Evolutionary conservation across 2,113 vertebrate genomes (phyloP).

Genomic region (Hylia prasina): DNA sequence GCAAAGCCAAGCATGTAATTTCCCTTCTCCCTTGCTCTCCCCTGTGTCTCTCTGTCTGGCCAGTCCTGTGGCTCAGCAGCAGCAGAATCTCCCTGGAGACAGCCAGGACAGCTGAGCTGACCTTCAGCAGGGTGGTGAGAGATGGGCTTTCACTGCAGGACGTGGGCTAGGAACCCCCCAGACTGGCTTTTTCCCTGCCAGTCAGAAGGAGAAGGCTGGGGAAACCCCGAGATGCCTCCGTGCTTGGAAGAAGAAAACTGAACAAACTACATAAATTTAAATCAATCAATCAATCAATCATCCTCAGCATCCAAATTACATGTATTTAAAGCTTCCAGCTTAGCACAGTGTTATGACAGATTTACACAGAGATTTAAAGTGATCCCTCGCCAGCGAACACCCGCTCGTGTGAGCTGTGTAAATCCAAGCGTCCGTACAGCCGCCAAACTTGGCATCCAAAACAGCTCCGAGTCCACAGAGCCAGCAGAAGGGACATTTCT

Average conservation of each 20-base stretch:
- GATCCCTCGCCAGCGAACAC: neutral
- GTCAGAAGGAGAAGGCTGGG: neutral
- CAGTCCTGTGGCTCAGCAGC: neutral
- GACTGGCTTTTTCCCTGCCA: fast-evolving
- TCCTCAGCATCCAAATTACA: neutral
- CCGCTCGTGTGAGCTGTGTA: neutral
- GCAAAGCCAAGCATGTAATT: conserved; percentile 37
- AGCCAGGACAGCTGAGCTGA: neutral
- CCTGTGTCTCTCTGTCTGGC: neutral
- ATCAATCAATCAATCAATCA: neutral
- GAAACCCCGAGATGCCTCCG: neutral
- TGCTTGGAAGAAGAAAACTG: neutral
- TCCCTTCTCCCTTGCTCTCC: neutral
- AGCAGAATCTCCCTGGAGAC: neutral
- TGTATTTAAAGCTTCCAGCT: neutral
- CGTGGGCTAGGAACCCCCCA: neutral
- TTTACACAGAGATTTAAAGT: neutral
- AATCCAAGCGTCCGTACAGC: neutral
- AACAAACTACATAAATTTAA: neutral
- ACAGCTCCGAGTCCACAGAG: neutral
- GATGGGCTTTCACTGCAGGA: neutral
- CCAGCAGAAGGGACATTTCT: neutral
- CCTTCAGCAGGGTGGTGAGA: neutral
- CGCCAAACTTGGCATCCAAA: neutral
- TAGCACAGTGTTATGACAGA: neutral